A percentile compares a stretch with the other conserved stretches of the same genome.
Conservation (phyloP, 2,113 vertebrate genomes). For the Megatriorchis doriae region DNA sequence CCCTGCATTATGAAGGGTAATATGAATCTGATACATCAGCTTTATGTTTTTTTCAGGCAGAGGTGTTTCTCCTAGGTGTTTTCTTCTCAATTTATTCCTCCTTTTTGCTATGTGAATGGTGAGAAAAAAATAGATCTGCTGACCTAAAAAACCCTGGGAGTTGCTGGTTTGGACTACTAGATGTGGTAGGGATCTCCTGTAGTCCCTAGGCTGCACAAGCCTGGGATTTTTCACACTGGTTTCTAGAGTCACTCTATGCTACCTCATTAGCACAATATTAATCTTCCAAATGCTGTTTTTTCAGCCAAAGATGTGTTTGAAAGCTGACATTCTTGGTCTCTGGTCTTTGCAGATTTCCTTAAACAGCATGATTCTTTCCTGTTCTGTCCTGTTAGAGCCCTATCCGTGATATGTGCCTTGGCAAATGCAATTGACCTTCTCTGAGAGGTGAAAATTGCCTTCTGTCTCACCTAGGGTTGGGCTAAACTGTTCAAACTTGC, state of each 20-base stretch:
- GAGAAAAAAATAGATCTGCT: neutral
- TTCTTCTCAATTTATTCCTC: neutral
- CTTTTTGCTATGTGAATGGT: neutral
- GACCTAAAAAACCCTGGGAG: neutral
- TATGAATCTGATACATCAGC: neutral
- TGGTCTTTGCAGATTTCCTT: neutral
- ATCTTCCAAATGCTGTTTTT: neutral
- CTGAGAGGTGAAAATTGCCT: neutral
- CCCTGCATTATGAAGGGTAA: neutral
- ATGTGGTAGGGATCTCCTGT: neutral
- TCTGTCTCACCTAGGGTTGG: neutral
- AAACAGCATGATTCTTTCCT: neutral
- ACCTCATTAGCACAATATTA: neutral
- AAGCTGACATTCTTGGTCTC: neutral
- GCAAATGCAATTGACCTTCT: neutral
- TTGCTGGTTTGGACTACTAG: neutral
- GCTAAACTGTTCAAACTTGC: neutral
- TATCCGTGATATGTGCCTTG: neutral
- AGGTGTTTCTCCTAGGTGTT: neutral
- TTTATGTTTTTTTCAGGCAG: neutral
- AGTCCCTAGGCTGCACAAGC: neutral
- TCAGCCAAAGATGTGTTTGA: neutral
- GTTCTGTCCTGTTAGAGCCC: neutral
- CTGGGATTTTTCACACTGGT: neutral
- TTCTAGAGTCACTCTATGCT: neutral